A percentile compares a stretch with the other conserved stretches of the same genome.
phyloP scores from a whole-genome alignment of 2,113 vertebrate species.

The Cyprinodon tularosa region DNA sequence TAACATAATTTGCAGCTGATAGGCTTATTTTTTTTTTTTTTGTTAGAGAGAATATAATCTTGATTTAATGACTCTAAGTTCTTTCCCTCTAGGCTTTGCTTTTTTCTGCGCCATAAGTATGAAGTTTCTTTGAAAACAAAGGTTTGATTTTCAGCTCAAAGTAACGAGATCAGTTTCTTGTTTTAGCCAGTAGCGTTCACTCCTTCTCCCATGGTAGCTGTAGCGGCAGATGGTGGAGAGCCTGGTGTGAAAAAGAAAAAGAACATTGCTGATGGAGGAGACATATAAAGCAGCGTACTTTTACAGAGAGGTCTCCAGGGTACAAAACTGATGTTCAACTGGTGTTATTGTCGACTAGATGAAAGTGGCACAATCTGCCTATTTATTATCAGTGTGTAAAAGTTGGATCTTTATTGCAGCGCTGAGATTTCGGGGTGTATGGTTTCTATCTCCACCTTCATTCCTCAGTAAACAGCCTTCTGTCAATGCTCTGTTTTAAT shows the following conservation, averaged over 20 bases:
- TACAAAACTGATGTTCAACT: not conserved
- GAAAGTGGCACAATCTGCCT: not conserved
- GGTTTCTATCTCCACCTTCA: not conserved
- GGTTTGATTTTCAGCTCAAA: not conserved
- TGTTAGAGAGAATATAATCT: not conserved
- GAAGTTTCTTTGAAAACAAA: not conserved
- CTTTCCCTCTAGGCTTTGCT: not conserved
- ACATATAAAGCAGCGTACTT: conserved; percentile 2
- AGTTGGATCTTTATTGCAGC: not conserved
- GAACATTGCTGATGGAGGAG: conserved; percentile 5
- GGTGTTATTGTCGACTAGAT: not conserved
- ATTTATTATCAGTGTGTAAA: not conserved
- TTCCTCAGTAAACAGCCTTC: not conserved
- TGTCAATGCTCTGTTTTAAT: not conserved
- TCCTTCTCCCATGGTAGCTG: not conserved
- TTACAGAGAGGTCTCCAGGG: not conserved
- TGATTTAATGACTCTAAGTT: not conserved
- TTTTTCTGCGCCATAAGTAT: not conserved
- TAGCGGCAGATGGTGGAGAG: conserved; percentile 12
- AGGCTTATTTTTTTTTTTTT: no score
- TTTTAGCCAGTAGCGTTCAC: not conserved
- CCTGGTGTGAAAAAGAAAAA: conserved; percentile 3
- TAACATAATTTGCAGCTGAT: no score
- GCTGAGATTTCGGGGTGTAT: not conserved
- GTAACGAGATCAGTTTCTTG: not conserved